Percentiles rank a stretch among this genome's conserved stretches.
Evolutionary conservation across 2,113 vertebrate species (phyloP).

Genomic region (Coreoperca whiteheadi): DNA sequence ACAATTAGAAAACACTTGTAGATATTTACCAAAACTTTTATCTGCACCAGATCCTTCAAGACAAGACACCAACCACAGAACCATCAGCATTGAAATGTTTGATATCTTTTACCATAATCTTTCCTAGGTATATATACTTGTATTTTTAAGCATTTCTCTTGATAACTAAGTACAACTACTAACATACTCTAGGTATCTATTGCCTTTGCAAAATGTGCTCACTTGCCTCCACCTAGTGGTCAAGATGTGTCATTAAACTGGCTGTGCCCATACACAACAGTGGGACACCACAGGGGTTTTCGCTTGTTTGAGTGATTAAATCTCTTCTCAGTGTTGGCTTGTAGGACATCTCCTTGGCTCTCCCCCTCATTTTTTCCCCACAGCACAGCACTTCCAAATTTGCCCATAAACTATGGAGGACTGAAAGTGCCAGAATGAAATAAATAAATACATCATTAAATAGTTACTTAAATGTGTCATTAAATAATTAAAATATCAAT

Average conservation of each 20-base stretch:
- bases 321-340: not conserved
- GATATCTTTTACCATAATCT: not conserved
- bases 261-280: too few relatives aligned
- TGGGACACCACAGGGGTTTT: not conserved
- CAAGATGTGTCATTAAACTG: not conserved
- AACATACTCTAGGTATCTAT: not conserved
- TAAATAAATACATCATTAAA: too few relatives aligned
- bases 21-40: slow-evolving; percentile 76
- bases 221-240: slow-evolving; percentile 71
- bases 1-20: slow-evolving; percentile 5
- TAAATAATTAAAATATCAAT: too few relatives aligned
- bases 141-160: not conserved
- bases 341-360: not conserved
- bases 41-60: slow-evolving; percentile 73
- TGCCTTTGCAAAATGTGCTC: slow-evolving; percentile 3
- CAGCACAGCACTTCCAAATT: too few relatives aligned
- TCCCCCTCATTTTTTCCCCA: not conserved
- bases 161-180: not conserved
- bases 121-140: too few relatives aligned
- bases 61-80: slow-evolving; percentile 63
- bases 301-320: not conserved
- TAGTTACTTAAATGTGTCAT: too few relatives aligned
- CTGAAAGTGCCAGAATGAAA: too few relatives aligned
- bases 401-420: too few relatives aligned
- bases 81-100: slow-evolving; percentile 33